Evolutionary conservation across 2,113 vertebrate genomes (phyloP).

Genomic region (Turdus rufiventris): DNA sequence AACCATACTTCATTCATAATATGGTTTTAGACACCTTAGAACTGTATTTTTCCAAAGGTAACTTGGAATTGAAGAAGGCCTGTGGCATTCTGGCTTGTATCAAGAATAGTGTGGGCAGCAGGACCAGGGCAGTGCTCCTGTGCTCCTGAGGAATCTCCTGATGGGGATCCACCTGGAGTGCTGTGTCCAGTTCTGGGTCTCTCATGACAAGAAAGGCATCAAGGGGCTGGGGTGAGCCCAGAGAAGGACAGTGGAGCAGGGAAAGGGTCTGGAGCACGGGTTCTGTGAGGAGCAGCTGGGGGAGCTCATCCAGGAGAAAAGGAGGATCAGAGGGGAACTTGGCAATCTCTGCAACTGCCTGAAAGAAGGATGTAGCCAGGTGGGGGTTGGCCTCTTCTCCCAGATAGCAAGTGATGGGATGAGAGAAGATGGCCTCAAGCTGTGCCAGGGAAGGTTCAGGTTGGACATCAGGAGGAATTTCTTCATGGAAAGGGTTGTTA

Average conservation of each 20-base stretch:
- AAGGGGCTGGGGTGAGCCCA: background rate
- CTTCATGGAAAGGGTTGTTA: background rate
- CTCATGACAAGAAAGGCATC: background rate
- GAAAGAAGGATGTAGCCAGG: background rate
- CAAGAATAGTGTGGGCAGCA: background rate
- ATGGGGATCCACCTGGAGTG: accelerated
- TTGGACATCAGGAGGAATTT: background rate
- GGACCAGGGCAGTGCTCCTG: background rate
- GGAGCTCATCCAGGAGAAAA: background rate
- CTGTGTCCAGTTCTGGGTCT: background rate
- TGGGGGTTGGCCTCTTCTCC: background rate
- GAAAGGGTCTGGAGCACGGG: background rate
- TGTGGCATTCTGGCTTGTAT: background rate
- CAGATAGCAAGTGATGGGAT: background rate
- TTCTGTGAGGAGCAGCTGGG: background rate
- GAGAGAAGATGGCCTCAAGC: background rate
- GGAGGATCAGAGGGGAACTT: background rate
- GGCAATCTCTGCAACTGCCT: background rate
- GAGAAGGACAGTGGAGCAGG: background rate
- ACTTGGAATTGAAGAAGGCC: background rate
- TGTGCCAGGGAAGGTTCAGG: background rate
- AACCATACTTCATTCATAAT: slow-evolving; percentile 34
- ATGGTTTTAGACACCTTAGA: slow-evolving; percentile 4
- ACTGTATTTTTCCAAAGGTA: background rate
- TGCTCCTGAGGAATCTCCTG: background rate